These are phyloP conservation scores for Halictus ligatus DNA, from an alignment of 2,888 invertebrate genomes.

Conservation along the genomic window DNA sequence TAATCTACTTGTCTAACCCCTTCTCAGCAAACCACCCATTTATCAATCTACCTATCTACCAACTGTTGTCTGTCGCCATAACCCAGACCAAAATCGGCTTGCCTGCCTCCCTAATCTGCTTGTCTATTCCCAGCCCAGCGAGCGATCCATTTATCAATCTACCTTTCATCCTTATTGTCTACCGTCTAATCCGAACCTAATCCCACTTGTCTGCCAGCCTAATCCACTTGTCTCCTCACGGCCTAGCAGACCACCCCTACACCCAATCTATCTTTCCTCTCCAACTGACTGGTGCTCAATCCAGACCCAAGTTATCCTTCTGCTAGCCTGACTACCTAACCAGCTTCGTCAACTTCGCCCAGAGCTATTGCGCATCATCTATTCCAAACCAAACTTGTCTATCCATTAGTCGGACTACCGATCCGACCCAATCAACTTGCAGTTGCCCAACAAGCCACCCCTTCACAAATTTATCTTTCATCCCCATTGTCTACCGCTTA, in stretches of 20 bases:
- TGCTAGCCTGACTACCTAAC: neutral
- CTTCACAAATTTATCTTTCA: neutral
- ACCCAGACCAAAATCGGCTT: neutral
- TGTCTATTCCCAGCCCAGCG: neutral
- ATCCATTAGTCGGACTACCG: neutral
- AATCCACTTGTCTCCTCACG: neutral
- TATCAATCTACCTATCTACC: neutral
- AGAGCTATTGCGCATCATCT: neutral
- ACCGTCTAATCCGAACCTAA: neutral
- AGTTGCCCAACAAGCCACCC: no score
- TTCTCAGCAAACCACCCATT: neutral
- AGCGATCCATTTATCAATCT: neutral
- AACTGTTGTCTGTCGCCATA: neutral
- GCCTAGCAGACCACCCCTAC: neutral
- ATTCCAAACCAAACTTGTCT: neutral
- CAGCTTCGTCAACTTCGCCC: neutral
- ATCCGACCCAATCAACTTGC: no score
- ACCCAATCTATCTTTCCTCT: neutral
- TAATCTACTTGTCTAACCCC: neutral
- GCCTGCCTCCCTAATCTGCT: slow-evolving; percentile 1
- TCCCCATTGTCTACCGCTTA: neutral
- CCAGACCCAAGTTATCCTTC: neutral
- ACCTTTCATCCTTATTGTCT: slow-evolving; percentile 8
- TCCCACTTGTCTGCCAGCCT: neutral
- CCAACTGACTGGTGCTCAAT: neutral